phyloP scores from a whole-genome alignment of 2,797 vertebrate genomes.

The Chrysocyon brachyurus region DNA sequence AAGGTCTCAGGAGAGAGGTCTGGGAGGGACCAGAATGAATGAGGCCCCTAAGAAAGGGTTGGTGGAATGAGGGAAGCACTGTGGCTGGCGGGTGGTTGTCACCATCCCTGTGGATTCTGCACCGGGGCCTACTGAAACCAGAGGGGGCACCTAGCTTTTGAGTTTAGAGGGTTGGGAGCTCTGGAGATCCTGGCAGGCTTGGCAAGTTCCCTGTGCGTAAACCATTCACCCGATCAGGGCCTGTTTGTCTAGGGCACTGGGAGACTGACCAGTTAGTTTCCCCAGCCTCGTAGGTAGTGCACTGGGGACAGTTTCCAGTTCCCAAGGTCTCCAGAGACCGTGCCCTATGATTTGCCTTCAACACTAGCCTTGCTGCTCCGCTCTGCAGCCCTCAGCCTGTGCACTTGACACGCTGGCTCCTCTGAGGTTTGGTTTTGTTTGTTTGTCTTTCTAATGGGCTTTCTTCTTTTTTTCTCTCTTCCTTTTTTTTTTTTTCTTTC shows the following conservation, averaged over 20 bases:
- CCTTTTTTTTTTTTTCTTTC: not conserved
- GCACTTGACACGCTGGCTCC: not conserved
- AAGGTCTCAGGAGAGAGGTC: not conserved
- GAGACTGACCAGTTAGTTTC: not conserved
- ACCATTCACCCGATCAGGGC: not conserved
- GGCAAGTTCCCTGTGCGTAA: not conserved
- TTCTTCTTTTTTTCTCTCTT: not conserved
- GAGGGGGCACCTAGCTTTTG: not conserved
- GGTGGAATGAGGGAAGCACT: not conserved
- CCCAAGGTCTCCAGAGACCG: not conserved
- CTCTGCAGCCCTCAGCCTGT: not conserved
- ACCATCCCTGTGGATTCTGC: not conserved
- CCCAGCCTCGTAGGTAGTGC: not conserved
- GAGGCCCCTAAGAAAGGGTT: not conserved
- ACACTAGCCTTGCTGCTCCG: not conserved
- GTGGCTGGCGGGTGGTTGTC: not conserved
- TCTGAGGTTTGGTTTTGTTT: conserved; percentile 21
- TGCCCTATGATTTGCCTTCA: not conserved
- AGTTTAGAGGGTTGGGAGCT: not conserved
- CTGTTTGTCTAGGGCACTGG: not conserved
- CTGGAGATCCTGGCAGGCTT: not conserved
- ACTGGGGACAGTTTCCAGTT: not conserved
- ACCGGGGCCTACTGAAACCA: not conserved
- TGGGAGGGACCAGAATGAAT: not conserved
- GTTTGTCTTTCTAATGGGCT: conserved; percentile 46